phyloP scores from a whole-genome alignment of 2,113 vertebrate species.

The Pangasianodon gigas region DNA sequence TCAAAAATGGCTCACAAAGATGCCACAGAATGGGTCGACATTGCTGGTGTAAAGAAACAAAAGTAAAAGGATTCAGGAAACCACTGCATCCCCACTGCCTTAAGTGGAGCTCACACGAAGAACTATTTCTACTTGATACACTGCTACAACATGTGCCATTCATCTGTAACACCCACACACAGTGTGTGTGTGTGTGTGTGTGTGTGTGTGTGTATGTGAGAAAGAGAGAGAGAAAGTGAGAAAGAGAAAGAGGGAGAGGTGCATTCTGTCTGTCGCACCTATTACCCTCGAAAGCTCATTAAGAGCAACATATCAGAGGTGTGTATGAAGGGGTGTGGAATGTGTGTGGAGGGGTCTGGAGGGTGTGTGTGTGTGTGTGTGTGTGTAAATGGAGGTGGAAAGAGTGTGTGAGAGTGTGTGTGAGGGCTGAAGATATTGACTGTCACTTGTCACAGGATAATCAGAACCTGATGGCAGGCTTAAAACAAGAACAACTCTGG shows the following conservation, averaged over 20 bases:
- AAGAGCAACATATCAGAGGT: slow-evolving; percentile 48
- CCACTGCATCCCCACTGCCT: neutral
- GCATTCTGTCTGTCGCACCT: slow-evolving; percentile 62
- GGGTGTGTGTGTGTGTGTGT: slow-evolving; percentile 29
- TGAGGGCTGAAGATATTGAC: slow-evolving; percentile 23
- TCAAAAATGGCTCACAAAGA: neutral
- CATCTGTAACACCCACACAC: slow-evolving; percentile 41
- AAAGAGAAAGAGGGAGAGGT: slow-evolving; percentile 58
- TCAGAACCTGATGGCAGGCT: neutral
- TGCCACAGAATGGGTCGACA: neutral
- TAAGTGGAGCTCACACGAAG: neutral
- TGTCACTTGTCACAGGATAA: slow-evolving; percentile 28
- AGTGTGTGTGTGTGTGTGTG: slow-evolving; percentile 54
- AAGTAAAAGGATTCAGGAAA: neutral
- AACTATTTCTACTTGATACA: slow-evolving; percentile 20
- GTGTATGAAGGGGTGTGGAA: slow-evolving; percentile 32
- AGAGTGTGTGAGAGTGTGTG: slow-evolving; percentile 36
- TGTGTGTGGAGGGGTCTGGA: slow-evolving; percentile 20
- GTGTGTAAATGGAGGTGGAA: slow-evolving; percentile 24
- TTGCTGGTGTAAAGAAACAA: neutral
- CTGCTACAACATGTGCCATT: neutral
- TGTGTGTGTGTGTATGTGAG: slow-evolving; percentile 43
- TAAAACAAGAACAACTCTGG: neutral
- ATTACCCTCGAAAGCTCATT: slow-evolving; percentile 61
- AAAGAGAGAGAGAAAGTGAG: neutral